Evolutionary conservation across 2,888 invertebrate species (phyloP).

Genomic region (Furcula furcula): DNA sequence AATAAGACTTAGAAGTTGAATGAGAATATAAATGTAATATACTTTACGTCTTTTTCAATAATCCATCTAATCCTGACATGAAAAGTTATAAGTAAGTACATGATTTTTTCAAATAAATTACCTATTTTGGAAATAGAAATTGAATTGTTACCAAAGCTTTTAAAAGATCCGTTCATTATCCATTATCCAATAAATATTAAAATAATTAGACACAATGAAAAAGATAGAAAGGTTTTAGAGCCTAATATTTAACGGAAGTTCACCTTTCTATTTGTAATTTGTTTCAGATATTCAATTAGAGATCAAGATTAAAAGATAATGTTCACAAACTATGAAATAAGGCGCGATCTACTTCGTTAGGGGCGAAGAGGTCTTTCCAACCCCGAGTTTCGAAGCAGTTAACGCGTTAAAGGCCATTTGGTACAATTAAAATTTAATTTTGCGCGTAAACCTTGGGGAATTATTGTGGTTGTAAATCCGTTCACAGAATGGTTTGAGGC

Average conservation of each 20-base stretch:
- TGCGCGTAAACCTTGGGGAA: conserved; percentile 13
- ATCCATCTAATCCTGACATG: too few species aligned
- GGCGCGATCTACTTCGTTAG: conserved; percentile 1
- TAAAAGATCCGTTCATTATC: too few species aligned
- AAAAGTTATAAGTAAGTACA: too few species aligned
- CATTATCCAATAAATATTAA: too few species aligned
- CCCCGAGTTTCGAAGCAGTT: not conserved
- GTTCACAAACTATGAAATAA: conserved; percentile 24
- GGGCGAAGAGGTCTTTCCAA: not conserved
- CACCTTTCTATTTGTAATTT: conserved; percentile 18
- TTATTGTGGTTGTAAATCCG: conserved; percentile 17
- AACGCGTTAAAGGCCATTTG: conserved; percentile 13
- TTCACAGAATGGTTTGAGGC: not conserved
- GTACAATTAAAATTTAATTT: conserved; percentile 24
- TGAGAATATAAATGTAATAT: too few species aligned
- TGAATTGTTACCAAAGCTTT: too few species aligned
- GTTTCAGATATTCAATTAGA: conserved; percentile 26
- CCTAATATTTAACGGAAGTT: conserved; percentile 10
- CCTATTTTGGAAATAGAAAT: too few species aligned
- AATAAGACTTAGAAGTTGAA: too few species aligned
- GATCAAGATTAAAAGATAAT: conserved; percentile 21
- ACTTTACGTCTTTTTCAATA: too few species aligned
- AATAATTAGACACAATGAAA: too few species aligned
- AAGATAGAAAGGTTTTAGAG: too few species aligned
- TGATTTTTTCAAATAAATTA: too few species aligned